phyloP scores from a whole-genome alignment of 2,888 invertebrate genomes.

The Tipula vernalis region DNA sequence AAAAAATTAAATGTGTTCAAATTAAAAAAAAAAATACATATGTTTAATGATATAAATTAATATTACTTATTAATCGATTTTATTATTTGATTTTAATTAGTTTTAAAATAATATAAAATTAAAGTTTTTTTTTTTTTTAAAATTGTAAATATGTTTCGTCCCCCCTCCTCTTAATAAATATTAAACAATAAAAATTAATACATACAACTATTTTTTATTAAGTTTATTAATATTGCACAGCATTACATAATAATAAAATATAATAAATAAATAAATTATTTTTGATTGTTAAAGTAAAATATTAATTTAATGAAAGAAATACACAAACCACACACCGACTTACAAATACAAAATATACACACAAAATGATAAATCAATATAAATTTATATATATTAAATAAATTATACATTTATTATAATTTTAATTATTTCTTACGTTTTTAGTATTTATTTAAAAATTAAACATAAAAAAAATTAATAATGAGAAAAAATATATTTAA shows the following conservation, averaged over 20 bases:
- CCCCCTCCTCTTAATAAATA: background rate
- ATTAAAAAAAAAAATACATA: background rate
- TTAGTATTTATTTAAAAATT: background rate
- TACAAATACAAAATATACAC: background rate
- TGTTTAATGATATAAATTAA: background rate
- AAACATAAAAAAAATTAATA: background rate
- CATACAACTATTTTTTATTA: background rate
- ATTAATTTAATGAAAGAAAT: background rate
- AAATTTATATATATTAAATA: background rate
- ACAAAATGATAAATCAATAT: background rate
- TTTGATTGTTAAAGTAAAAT: background rate
- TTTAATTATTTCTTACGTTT: background rate
- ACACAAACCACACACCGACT: background rate
- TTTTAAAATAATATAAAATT: background rate
- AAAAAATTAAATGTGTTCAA: background rate
- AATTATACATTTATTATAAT: background rate
- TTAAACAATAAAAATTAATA: background rate
- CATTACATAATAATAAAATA: background rate
- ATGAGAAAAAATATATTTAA: background rate
- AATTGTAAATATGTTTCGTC: background rate
- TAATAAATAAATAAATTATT: background rate
- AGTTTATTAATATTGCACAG: background rate
- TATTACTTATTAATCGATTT: background rate
- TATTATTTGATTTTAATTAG: background rate
- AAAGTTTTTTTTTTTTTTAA: background rate